A percentile compares a stretch with the other conserved stretches of the same genome.
Evolutionary conservation across 2,888 invertebrate genomes (phyloP).

Genomic region (Rhorus exstirpatorius): DNA sequence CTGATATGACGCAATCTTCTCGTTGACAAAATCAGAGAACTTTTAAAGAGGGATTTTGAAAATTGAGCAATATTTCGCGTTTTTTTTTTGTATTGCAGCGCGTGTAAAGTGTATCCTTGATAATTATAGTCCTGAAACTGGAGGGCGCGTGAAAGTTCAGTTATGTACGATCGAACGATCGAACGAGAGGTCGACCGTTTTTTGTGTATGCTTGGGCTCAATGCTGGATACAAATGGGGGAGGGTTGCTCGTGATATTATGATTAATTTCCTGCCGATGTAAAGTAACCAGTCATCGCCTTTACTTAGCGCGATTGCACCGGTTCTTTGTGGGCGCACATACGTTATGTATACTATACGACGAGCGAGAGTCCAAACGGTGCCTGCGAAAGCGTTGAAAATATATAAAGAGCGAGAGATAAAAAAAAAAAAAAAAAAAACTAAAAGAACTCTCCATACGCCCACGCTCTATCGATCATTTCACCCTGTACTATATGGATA

Average conservation of each 20-base stretch:
- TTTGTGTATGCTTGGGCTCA: background rate
- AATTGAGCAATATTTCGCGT: constrained; percentile 45
- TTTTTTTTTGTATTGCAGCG: constrained; percentile 37
- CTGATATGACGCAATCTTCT: no score
- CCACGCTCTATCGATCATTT: constrained; percentile 68
- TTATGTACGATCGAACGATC: constrained; percentile 30
- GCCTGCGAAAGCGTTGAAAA: constrained; percentile 66
- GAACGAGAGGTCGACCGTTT: constrained; percentile 52
- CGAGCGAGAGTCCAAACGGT: constrained; percentile 44
- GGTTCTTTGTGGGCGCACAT: constrained; percentile 57
- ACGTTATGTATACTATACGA: constrained; percentile 12
- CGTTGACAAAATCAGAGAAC: no score
- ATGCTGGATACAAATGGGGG: constrained; percentile 36
- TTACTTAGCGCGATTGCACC: constrained; percentile 80
- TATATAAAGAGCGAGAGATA: constrained; percentile 39
- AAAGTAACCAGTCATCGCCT: constrained; percentile 84
- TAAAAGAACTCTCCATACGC: constrained; percentile 26
- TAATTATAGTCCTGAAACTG: constrained; percentile 54
- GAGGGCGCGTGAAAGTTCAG: constrained; percentile 48
- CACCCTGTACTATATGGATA: constrained; percentile 20
- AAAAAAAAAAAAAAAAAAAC: constrained; percentile 23
- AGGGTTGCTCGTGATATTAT: constrained; percentile 76
- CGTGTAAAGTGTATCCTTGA: constrained; percentile 32
- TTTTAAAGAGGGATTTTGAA: no score
- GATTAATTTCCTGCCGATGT: constrained; percentile 85